Conservation (phyloP, 2,888 invertebrate genomes). For the Watsonalla cultraria region DNA sequence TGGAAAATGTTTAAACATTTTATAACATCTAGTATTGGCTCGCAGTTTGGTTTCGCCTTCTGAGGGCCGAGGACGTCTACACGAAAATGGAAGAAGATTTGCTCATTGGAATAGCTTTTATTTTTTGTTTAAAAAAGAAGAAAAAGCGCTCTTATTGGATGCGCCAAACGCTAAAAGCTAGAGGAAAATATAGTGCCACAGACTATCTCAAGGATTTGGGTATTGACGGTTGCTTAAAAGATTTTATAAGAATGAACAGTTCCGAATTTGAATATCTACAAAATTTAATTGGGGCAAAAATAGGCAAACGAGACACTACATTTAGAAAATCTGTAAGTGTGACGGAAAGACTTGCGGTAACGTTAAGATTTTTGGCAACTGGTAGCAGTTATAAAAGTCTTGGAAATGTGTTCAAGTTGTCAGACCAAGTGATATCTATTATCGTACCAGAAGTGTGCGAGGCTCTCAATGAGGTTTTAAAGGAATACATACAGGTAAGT, state of each 20-base stretch:
- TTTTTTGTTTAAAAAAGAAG: no score
- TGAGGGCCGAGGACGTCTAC: conserved; percentile 4
- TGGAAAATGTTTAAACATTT: conserved; percentile 14
- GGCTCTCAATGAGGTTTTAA: conserved; percentile 20
- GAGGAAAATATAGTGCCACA: no score
- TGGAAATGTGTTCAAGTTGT: conserved; percentile 22
- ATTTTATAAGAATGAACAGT: no score
- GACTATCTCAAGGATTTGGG: no score
- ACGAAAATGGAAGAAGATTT: no score
- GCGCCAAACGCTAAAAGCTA: no score
- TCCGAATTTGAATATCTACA: no score
- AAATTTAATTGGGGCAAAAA: no score
- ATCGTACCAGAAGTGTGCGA: conserved; percentile 25
- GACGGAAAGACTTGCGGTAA: conserved; percentile 20
- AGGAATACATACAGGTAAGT: conserved; percentile 19
- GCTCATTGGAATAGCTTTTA: no score
- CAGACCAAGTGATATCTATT: conserved; percentile 21
- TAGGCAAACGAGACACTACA: conserved; percentile 15
- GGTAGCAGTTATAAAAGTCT: conserved; percentile 25
- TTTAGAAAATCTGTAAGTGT: conserved; percentile 18
- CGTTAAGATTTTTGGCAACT: conserved; percentile 24
- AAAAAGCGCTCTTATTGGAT: no score
- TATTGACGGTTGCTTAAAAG: no score
- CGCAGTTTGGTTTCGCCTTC: conserved; percentile 18
- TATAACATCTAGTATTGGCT: conserved; percentile 15